phyloP scores from a whole-genome alignment of 2,888 invertebrate genomes.

The Polydrusus pterygomalis region DNA sequence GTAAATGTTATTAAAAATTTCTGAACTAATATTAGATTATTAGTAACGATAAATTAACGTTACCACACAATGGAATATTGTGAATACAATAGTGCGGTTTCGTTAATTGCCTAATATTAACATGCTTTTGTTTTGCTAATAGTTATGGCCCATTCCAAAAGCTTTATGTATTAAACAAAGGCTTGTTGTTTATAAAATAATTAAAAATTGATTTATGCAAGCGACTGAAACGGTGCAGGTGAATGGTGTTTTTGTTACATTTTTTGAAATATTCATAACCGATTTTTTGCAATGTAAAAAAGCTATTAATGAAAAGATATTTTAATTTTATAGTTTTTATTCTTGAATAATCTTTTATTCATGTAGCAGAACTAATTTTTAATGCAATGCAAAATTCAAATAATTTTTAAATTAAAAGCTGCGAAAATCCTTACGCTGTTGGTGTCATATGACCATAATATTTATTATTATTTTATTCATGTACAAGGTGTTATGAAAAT shows the following conservation, averaged over 20 bases:
- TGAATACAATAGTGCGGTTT: slow-evolving; percentile 15
- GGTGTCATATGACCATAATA: too few species aligned
- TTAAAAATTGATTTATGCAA: slow-evolving; percentile 22
- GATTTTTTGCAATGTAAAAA: slow-evolving; percentile 25
- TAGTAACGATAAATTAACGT: slow-evolving; percentile 1
- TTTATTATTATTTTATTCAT: too few species aligned
- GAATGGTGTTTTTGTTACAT: slow-evolving; percentile 8
- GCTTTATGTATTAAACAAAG: slow-evolving; percentile 29
- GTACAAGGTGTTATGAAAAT: too few species aligned
- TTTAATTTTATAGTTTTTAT: too few species aligned
- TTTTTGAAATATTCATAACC: background rate
- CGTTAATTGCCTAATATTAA: slow-evolving; percentile 26
- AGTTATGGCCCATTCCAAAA: slow-evolving; percentile 27
- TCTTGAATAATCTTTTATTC: background rate
- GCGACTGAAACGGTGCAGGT: slow-evolving; percentile 21
- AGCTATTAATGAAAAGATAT: slow-evolving; percentile 12
- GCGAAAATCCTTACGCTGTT: slow-evolving; percentile 9
- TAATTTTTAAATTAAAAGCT: slow-evolving; percentile 4
- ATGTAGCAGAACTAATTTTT: background rate
- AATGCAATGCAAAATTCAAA: slow-evolving; percentile 7
- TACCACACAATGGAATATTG: slow-evolving; percentile 1
- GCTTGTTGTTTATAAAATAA: slow-evolving; percentile 24
- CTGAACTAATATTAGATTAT: background rate
- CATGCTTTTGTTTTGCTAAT: slow-evolving; percentile 33
- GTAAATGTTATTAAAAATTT: background rate